phyloP scores from a whole-genome alignment of 2,113 vertebrate genomes.

The Gallinago media region DNA sequence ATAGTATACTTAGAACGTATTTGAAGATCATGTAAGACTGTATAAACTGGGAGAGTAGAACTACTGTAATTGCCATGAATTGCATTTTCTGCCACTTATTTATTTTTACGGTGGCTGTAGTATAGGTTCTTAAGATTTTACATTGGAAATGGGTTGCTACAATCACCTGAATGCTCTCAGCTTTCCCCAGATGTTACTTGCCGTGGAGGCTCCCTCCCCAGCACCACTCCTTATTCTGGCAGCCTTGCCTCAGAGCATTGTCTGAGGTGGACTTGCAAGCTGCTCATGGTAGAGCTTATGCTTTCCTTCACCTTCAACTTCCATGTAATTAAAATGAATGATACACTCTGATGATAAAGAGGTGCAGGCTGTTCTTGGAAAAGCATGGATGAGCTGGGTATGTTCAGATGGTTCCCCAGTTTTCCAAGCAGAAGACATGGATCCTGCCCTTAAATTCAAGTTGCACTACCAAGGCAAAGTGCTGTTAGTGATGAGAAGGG shows the following conservation, averaged over 20 bases:
- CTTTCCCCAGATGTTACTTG: neutral
- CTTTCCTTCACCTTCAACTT: neutral
- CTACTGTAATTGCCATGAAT: neutral
- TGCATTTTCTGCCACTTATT: neutral
- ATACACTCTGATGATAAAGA: fast-evolving
- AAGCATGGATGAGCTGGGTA: neutral
- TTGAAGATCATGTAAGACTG: neutral
- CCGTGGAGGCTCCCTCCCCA: neutral
- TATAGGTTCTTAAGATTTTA: neutral
- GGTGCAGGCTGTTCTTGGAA: neutral
- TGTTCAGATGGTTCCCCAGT: neutral
- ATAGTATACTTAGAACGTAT: neutral
- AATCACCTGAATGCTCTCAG: neutral
- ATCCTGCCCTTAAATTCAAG: neutral
- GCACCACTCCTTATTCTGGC: neutral
- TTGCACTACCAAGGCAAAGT: neutral
- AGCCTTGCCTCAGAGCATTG: neutral
- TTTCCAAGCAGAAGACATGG: neutral
- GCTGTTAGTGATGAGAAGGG: neutral
- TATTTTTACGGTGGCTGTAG: neutral
- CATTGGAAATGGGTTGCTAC: neutral
- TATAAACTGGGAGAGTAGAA: neutral
- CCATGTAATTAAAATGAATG: neutral
- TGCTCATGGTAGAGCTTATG: neutral
- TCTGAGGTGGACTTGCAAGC: neutral